A percentile compares a stretch with the other conserved stretches of the same genome.
phyloP scores from a whole-genome alignment of 2,888 invertebrate genomes.

The Chamaedrilus cognettii region DNA sequence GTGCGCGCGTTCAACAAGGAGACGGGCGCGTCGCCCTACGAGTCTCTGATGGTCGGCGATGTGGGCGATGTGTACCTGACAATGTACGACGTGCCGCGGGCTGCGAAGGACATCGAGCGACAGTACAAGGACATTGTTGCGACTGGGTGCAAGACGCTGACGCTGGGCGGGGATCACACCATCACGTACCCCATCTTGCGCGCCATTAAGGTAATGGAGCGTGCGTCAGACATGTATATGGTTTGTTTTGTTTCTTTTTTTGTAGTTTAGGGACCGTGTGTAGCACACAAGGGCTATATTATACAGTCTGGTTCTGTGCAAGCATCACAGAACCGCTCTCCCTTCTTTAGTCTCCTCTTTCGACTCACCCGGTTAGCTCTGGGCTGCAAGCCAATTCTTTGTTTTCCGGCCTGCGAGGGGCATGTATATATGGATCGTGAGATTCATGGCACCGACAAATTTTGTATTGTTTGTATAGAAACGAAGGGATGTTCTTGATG shows the following conservation, averaged over 20 bases:
- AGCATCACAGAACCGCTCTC: no score
- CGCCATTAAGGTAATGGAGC: constrained; percentile 54
- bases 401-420: no score
- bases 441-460: no score
- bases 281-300: no score
- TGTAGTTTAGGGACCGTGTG: not conserved
- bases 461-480: no score
- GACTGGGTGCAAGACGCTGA: constrained; percentile 52
- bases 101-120: constrained; percentile 48
- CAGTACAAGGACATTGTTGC: constrained; percentile 43
- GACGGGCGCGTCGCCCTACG: constrained; percentile 55
- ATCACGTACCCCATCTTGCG: constrained; percentile 57
- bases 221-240: no score
- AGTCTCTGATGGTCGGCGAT: constrained; percentile 55
- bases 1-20: constrained; percentile 48
- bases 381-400: no score
- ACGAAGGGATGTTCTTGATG: no score
- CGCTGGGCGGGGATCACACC: constrained; percentile 60
- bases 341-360: no score
- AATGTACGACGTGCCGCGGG: constrained; percentile 49
- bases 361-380: no score
- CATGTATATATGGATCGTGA: no score
- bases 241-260: constrained; percentile 3
- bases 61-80: constrained; percentile 55
- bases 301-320: no score